Evolutionary conservation across 2,797 vertebrate species (phyloP).

Genomic region (Heliangelus exortis): DNA sequence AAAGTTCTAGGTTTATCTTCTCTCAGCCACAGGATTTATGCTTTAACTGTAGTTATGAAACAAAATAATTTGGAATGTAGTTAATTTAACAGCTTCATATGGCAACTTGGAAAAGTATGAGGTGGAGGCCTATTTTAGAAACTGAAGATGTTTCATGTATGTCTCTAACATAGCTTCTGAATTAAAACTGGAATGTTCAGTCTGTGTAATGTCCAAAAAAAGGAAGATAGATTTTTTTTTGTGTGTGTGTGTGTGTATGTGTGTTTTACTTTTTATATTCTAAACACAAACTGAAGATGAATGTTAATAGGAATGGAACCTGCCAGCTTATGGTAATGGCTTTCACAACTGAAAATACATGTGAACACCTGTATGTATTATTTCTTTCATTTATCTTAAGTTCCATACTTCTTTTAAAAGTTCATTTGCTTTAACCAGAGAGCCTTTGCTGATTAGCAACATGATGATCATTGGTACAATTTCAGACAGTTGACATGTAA

Average conservation of each 20-base stretch:
- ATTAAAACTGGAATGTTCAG: background rate
- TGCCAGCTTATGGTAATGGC: background rate
- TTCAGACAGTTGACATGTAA: background rate
- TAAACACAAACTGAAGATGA: background rate
- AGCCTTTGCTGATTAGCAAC: background rate
- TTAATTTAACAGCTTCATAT: background rate
- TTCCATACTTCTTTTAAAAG: background rate
- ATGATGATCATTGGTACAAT: background rate
- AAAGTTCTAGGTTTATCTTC: background rate
- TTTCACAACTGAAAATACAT: background rate
- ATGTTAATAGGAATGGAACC: background rate
- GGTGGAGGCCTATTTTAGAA: background rate
- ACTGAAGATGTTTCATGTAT: too few relatives aligned
- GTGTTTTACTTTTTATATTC: background rate
- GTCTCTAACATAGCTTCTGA: background rate
- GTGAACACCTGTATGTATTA: rapidly evolving
- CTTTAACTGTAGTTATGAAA: background rate
- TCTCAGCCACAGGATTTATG: background rate
- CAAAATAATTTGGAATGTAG: background rate
- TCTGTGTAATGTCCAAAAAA: background rate
- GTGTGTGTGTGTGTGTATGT: background rate
- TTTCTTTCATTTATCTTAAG: background rate
- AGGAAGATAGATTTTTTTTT: background rate
- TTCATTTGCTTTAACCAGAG: background rate
- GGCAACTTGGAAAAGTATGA: background rate